phyloP scores from a whole-genome alignment of 2,113 vertebrate species.

The Hucho hucho region DNA sequence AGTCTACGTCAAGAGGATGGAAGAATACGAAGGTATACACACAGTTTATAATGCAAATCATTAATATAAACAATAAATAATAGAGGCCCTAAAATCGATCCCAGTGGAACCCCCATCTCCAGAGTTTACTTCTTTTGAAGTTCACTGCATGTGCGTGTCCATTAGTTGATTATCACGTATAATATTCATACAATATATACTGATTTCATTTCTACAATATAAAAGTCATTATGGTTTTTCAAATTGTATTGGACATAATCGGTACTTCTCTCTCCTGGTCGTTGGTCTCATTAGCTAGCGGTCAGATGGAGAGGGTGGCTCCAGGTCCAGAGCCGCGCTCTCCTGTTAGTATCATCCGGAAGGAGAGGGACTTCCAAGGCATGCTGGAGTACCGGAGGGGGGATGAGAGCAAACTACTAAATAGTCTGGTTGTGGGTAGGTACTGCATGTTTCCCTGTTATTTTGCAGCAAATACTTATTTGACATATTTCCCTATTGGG shows the following conservation, averaged over 20 bases:
- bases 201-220: neutral
- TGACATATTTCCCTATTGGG: no score
- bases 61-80: no score
- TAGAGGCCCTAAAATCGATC: no score
- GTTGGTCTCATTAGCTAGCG: constrained; percentile 58
- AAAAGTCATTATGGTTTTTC: neutral
- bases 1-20: constrained; percentile 85
- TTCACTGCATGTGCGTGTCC: neutral
- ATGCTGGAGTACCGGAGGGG: constrained; percentile 93
- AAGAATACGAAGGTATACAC: constrained; percentile 86
- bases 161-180: neutral
- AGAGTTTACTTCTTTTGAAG: no score
- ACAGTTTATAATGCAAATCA: neutral
- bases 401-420: constrained; percentile 87
- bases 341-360: constrained; percentile 86
- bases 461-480: neutral
- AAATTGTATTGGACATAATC: neutral
- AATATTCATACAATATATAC: neutral
- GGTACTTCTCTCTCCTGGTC: neutral
- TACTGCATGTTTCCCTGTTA: neutral
- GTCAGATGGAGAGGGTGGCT: constrained; percentile 69
- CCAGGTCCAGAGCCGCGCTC: constrained; percentile 66
- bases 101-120: no score
- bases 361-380: constrained; percentile 93
- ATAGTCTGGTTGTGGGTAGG: constrained; percentile 87